These are phyloP conservation scores for Vulpes vulpes DNA, from an alignment of 2,113 vertebrate species.

Conservation along the genomic window DNA sequence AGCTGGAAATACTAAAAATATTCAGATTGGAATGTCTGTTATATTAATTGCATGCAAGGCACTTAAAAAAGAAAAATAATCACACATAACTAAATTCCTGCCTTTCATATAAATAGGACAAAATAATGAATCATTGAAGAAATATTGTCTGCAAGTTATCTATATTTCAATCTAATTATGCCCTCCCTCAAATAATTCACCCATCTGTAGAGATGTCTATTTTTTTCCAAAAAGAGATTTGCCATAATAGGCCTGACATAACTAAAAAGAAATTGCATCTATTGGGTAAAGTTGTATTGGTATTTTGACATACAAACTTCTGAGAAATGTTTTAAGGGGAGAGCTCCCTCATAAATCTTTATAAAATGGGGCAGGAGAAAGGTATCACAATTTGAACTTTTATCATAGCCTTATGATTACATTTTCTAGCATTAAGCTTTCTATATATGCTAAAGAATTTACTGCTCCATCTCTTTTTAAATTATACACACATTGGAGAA, in stretches of 20 bases:
- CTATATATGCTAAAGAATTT: background rate
- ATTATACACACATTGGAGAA: background rate
- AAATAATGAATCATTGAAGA: constrained; percentile 58
- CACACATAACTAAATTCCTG: background rate
- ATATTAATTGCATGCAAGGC: constrained; percentile 2
- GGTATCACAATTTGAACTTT: background rate
- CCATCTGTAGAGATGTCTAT: background rate
- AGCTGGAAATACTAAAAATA: constrained; percentile 49
- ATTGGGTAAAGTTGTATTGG: background rate
- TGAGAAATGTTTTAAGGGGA: background rate
- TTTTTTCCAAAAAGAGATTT: background rate
- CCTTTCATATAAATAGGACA: constrained; percentile 50
- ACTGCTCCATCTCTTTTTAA: background rate
- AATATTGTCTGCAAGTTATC: constrained; percentile 39
- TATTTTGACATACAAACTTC: constrained; percentile 31
- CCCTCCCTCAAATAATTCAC: constrained; percentile 15
- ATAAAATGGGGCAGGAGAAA: background rate
- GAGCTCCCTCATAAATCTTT: background rate
- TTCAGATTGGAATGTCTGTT: constrained; percentile 37
- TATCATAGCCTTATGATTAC: background rate
- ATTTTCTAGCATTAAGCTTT: background rate
- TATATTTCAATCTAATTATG: constrained; percentile 68
- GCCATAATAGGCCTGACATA: constrained; percentile 19
- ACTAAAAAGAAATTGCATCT: constrained; percentile 44
- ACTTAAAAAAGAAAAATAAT: background rate